Evolutionary conservation across 2,113 vertebrate genomes (phyloP), one percentile per base, ranked within the genome.

Genomic region (Loxodonta africana): DNA sequence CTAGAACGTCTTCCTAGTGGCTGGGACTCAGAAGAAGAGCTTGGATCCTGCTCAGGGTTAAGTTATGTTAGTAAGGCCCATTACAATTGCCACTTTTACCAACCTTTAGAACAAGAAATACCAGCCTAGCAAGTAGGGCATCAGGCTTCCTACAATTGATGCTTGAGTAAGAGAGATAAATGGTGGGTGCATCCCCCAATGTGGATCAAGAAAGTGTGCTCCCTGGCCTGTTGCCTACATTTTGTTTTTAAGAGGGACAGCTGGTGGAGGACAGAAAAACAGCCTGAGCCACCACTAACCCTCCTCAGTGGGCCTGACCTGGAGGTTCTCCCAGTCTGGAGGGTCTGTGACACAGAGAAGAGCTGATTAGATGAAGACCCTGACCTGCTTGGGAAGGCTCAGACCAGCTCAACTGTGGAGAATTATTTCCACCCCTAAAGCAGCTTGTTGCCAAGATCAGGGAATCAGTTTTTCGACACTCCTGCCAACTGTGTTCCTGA

Each of bases 401-500:
- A 51, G 63, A 26, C 63, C 84, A 14, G 33, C 87, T 81, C 80
- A 20, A 44, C 78, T 9, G 12, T 9, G 4, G 57, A 57, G 44
- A 53, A 2, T 4, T 65, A 74, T 8, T 26, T 91, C 90, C 25
- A 30, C 48, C 73, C 90, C 62, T 14, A 30, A 9, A 21, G n/a
- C 60, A 15, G 69, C 57, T 71, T 81, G 51, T 48, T 8, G 2
- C 76, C 91, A 53, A 46, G 8, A 86, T 53, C 53, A 44, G 77
- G 84, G 81, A 21, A 87, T 73, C 80, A 9, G 51, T 51, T 62
- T 91, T 93, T 88, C 86, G 41, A 63, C 71, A 44, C 44, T 83
- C 62, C 53, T 63, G 91, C 93, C 95, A 96, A 90, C 91, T 69
- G 41, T 87, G 82, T 63, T 85, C 89, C 87, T 95, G 94, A 95